Percentiles rank a stretch among this genome's conserved stretches.
Conservation (phyloP, 2,797 vertebrate species). For the Macrochelys suwanniensis region DNA sequence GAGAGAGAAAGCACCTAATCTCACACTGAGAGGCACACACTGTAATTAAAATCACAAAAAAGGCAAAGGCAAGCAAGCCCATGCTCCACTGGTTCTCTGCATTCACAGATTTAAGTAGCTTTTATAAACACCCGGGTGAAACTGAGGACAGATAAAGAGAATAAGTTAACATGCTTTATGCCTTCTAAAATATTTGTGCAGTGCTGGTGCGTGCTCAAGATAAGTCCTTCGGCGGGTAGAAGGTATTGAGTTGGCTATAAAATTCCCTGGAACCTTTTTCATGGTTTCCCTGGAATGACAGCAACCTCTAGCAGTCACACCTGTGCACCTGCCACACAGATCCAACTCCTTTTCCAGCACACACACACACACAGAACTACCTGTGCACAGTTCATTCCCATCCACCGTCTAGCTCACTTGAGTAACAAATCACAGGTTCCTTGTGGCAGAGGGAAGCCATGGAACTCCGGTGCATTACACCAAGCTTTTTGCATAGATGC, state of each 20-base stretch:
- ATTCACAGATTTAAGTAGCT: neutral
- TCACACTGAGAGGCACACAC: slow-evolving; percentile 21
- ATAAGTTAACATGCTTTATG: slow-evolving; percentile 5
- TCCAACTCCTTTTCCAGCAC: neutral
- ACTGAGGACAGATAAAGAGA: neutral
- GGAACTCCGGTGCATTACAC: neutral
- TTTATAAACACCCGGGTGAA: neutral
- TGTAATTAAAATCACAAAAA: slow-evolving; percentile 42
- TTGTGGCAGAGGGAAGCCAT: neutral
- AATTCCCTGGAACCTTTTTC: neutral
- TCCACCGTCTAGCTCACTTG: neutral
- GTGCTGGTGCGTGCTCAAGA: neutral
- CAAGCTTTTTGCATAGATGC: neutral
- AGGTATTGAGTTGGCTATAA: neutral
- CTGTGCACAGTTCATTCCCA: neutral
- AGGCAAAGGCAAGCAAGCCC: neutral
- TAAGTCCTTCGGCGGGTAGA: slow-evolving; percentile 30
- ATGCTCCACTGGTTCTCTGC: neutral
- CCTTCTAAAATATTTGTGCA: slow-evolving; percentile 49
- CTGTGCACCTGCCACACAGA: neutral
- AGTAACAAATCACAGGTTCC: neutral
- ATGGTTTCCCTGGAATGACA: neutral
- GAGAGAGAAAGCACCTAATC: slow-evolving; percentile 28
- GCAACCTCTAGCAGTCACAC: neutral
- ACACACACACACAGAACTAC: accelerated